These are phyloP conservation scores for Ischnura elegans DNA, from an alignment of 2,888 invertebrate species.

Conservation along the genomic window DNA sequence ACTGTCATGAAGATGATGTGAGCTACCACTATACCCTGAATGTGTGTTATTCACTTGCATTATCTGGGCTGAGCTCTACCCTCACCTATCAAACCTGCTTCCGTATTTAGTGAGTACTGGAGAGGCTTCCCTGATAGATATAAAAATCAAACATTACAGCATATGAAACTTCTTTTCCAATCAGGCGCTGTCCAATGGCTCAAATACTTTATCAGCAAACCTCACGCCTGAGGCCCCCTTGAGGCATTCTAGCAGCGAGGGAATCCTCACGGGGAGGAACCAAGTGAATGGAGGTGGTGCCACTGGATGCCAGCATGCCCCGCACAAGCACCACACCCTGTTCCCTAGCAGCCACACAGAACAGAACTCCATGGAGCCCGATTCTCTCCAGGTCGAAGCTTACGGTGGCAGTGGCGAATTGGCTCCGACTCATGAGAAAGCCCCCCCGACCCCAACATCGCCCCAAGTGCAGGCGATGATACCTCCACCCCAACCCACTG, in stretches of 20 bases:
- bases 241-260: slow-evolving; percentile 59
- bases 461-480: neutral
- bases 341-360: slow-evolving; percentile 46
- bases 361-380: slow-evolving; percentile 50
- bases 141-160: too few relatives aligned
- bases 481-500: neutral
- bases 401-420: neutral
- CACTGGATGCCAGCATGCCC: neutral
- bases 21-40: too few relatives aligned
- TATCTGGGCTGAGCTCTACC: too few relatives aligned
- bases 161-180: neutral
- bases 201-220: slow-evolving; percentile 35
- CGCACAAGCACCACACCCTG: slow-evolving; percentile 39
- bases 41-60: too few relatives aligned
- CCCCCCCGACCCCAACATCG: neutral
- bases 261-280: slow-evolving; percentile 37
- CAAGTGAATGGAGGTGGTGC: slow-evolving; percentile 28
- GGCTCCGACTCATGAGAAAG: neutral
- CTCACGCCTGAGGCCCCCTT: slow-evolving; percentile 36
- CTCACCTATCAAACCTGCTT: too few relatives aligned
- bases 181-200: slow-evolving; percentile 58
- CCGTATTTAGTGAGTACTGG: too few relatives aligned
- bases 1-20: too few relatives aligned
- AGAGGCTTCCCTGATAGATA: too few relatives aligned
- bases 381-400: slow-evolving; percentile 29